A percentile compares a stretch with the other conserved stretches of the same genome.
These are phyloP conservation scores for Dermatophagoides farinae DNA, from an alignment of 1,140 invertebrate species.

Conservation along the genomic window DNA sequence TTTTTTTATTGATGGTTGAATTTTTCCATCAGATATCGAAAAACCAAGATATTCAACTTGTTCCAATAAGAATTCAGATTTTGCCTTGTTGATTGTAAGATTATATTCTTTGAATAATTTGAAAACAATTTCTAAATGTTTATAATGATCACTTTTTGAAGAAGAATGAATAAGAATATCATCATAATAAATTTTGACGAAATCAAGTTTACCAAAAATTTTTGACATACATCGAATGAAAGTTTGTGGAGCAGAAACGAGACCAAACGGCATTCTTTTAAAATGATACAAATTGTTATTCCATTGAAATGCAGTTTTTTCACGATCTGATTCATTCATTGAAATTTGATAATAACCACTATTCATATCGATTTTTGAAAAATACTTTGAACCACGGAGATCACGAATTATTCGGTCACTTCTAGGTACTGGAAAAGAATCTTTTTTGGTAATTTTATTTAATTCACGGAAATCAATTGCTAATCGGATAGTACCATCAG, in stretches of 20 bases:
- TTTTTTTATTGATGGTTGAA: neutral
- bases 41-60: conserved; percentile 14
- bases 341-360: conserved; percentile 23
- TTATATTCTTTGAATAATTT: neutral
- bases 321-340: conserved; percentile 13
- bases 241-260: conserved; percentile 13
- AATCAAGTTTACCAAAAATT: conserved; percentile 7
- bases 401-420: conserved; percentile 25
- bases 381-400: conserved; percentile 20
- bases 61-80: conserved; percentile 14
- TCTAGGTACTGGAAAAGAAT: conserved; percentile 23
- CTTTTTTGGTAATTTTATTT: conserved; percentile 14
- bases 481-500: conserved; percentile 2
- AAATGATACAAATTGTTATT: conserved; percentile 17
- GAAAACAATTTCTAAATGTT: neutral
- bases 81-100: conserved; percentile 15
- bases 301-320: conserved; percentile 20
- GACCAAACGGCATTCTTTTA: conserved; percentile 15
- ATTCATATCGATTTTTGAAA: conserved; percentile 28
- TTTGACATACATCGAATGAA: conserved; percentile 1
- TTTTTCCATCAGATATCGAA: neutral
- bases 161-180: conserved; percentile 13
- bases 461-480: conserved; percentile 13
- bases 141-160: conserved; percentile 9
- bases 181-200: conserved; percentile 10